Percentiles rank a stretch among this genome's conserved stretches.
Evolutionary conservation across 2,888 invertebrate genomes (phyloP).

Genomic region (Lycaena phlaeas): DNA sequence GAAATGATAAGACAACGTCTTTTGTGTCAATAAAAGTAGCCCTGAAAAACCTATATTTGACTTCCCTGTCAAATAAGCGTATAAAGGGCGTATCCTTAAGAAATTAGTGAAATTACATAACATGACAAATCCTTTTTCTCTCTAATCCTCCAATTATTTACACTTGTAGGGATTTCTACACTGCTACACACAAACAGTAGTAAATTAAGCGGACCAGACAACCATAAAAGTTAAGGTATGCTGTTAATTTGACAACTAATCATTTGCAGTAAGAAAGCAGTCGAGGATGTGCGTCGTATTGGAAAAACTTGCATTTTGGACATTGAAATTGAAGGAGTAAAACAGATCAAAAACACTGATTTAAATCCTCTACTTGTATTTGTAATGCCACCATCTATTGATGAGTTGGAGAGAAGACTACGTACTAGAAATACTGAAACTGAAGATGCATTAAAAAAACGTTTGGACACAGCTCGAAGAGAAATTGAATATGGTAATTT

Average conservation of each 20-base stretch:
- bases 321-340: slow-evolving; percentile 96
- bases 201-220: no score
- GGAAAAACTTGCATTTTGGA: slow-evolving; percentile 95
- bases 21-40: no score
- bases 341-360: slow-evolving; percentile 84
- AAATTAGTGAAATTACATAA: no score
- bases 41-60: no score
- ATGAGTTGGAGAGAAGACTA: slow-evolving; percentile 82
- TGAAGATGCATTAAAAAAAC: slow-evolving; percentile 84
- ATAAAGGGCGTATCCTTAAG: no score
- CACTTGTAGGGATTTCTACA: no score
- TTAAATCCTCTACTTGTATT: slow-evolving; percentile 90
- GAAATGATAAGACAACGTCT: no score
- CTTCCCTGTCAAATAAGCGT: no score
- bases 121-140: no score
- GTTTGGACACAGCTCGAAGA: slow-evolving; percentile 82
- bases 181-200: no score
- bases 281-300: slow-evolving; percentile 82
- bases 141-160: no score
- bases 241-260: not conserved
- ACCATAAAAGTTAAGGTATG: not conserved
- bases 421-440: slow-evolving; percentile 90
- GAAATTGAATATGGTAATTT: slow-evolving; percentile 86
- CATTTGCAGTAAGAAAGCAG: slow-evolving; percentile 83
- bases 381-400: slow-evolving; percentile 91